These are phyloP conservation scores for Ceratosolen solmsi DNA, from an alignment of 1,140 invertebrate species.

Conservation along the genomic window DNA sequence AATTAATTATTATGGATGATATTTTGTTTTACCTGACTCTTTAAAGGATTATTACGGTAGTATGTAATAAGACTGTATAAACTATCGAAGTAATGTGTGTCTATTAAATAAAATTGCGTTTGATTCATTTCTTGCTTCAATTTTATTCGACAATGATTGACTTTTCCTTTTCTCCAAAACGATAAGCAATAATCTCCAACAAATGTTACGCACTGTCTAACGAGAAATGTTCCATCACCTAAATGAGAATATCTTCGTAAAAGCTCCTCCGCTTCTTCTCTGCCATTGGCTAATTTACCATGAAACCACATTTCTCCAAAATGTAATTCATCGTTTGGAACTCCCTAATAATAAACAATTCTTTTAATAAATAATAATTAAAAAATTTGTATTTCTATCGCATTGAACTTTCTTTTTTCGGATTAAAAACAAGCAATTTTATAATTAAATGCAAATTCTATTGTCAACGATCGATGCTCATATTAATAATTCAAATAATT, in stretches of 20 bases:
- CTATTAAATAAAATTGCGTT: slow-evolving; percentile 93
- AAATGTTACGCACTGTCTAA: slow-evolving; percentile 95
- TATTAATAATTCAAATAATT: too few species aligned
- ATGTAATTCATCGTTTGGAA: slow-evolving; percentile 86
- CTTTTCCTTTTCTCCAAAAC: slow-evolving; percentile 91
- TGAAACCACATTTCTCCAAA: slow-evolving; percentile 98
- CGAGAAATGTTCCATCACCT: slow-evolving; percentile 96
- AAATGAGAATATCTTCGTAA: slow-evolving; percentile 86
- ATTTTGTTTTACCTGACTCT: slow-evolving; percentile 79
- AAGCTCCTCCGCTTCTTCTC: slow-evolving; percentile 85
- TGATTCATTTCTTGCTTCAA: slow-evolving; percentile 90
- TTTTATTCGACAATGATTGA: slow-evolving; percentile 95
- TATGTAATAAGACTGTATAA: slow-evolving; percentile 94
- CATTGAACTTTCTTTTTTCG: too few species aligned
- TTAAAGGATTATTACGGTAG: slow-evolving; percentile 88
- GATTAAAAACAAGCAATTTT: too few species aligned
- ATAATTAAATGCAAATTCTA: too few species aligned
- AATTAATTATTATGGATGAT: not conserved
- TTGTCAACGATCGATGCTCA: too few species aligned
- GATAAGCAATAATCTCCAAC: slow-evolving; percentile 96
- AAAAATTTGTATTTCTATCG: too few species aligned
- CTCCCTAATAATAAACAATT: slow-evolving; percentile 60
- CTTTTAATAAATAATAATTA: not conserved
- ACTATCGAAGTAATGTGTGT: slow-evolving; percentile 92
- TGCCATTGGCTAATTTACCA: slow-evolving; percentile 85